phyloP scores from a whole-genome alignment of 2,113 vertebrate species.

The Equus przewalskii region DNA sequence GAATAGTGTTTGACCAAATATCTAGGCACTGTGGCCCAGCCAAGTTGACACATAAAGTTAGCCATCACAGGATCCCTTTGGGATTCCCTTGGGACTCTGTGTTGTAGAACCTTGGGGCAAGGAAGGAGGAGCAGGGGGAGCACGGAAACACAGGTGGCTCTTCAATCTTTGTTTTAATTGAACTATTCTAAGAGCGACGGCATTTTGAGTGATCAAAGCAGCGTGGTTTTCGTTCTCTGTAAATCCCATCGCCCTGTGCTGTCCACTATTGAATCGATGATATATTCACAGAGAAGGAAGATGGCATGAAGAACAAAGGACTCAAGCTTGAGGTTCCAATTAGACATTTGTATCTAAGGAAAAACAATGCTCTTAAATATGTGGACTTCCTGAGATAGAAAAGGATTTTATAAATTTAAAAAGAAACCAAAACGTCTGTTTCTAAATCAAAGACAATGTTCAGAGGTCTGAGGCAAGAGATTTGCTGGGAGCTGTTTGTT shows the following conservation, averaged over 20 bases:
- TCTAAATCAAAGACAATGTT: neutral
- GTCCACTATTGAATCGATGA: neutral
- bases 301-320: neutral
- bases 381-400: neutral
- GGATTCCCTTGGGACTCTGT: neutral
- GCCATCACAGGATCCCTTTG: neutral
- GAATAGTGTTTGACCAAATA: neutral
- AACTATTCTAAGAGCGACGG: neutral
- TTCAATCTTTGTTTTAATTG: neutral
- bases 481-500: too few relatives aligned
- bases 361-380: neutral
- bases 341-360: neutral
- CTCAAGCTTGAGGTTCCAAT: neutral
- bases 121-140: fast-evolving
- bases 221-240: too few relatives aligned
- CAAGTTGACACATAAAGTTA: neutral
- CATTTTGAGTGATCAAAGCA: neutral
- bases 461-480: neutral
- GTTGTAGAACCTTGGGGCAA: neutral
- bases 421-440: too few relatives aligned
- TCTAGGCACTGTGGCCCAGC: neutral
- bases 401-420: neutral
- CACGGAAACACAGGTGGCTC: fast-evolving
- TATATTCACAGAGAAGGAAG: neutral
- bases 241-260: neutral